These are phyloP conservation scores for Tenualosa ilisha DNA, from an alignment of 2,797 vertebrate genomes.

Conservation along the genomic window DNA sequence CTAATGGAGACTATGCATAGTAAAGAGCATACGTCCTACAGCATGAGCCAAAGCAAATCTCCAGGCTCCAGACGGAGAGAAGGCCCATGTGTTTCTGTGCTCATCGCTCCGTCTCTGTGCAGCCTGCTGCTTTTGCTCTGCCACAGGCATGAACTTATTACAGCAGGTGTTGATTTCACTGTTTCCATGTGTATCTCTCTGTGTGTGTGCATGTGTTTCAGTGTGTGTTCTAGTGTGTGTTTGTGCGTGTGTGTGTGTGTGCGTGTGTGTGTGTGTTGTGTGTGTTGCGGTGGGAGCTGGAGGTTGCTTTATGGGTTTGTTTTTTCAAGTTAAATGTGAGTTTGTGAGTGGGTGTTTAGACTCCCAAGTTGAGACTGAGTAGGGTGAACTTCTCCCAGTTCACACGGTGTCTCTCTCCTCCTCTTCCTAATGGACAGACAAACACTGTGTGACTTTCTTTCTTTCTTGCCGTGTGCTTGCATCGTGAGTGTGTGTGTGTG, in stretches of 20 bases:
- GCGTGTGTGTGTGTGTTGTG: conserved; percentile 40
- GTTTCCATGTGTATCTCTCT: background rate
- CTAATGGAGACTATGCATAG: too few species aligned
- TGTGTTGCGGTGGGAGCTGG: conserved; percentile 10
- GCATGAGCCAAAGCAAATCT: background rate
- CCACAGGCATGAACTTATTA: conserved; percentile 44
- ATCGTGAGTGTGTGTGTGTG: conserved; percentile 51
- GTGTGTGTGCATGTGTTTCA: conserved; percentile 26
- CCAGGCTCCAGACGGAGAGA: background rate
- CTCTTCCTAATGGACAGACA: conserved; percentile 31
- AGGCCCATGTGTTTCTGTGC: too few species aligned
- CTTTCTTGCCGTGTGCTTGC: conserved; percentile 70
- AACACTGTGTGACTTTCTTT: conserved; percentile 61
- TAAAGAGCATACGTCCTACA: too few species aligned
- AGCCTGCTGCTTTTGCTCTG: conserved; percentile 31
- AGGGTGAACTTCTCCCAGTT: conserved; percentile 72
- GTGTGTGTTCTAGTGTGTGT: conserved; percentile 37
- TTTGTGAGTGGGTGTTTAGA: conserved; percentile 64
- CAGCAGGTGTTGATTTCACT: conserved; percentile 54
- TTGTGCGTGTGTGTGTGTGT: conserved; percentile 39
- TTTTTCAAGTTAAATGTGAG: conserved; percentile 50
- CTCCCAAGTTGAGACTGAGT: conserved; percentile 53
- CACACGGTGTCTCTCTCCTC: conserved; percentile 37
- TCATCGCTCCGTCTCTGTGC: background rate
- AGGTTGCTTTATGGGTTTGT: conserved; percentile 36